Evolutionary conservation across 2,797 vertebrate genomes (phyloP), one percentile per base, ranked within the genome.

Genomic region (Tenualosa thibaudeaui): DNA sequence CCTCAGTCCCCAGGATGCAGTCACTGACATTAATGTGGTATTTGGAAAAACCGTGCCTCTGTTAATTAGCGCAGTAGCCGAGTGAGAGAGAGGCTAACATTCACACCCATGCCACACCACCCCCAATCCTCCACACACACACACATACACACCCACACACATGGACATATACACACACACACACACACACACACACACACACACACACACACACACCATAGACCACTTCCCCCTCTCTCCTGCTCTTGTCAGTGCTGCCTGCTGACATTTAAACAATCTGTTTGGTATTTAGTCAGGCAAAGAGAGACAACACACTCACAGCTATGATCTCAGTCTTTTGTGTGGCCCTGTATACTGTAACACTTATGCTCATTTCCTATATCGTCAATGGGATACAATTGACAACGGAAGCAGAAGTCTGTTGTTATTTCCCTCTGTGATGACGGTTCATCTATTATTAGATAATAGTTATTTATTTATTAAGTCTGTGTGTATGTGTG

Each of bases 11-110:
- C 85, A 0, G 13, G 22, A 91, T 85, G 75, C 85, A 91, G 85
- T 83, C 91, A 92, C 82, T 94, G 93, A 93, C 93, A 94, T 95
- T 93, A 92, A 90, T 93, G 90, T 94, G 92, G 91, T 93, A 93
- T 94, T 94, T 95, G 88, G 93, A 85, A 78, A 89, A 85, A 88
- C 84, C 83, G 86, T 84, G 82, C 86, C 87, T 90, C 82, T 51
- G 84, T 92, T 93, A 93, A 93, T 93, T 91, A 92, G 87, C 71
- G 43, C 86, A 90, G 89, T 90, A 82, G 82, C 91, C 92, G 87
- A 85, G 88, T 85, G 89, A 81, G 89, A 90, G 46, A 91, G 92
- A 91, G 87, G 90, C 84, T 89, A 88, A 90, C 81, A 89, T 89
- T 91, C 46, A 46, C 46, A 46, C 46, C 46, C 46, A 46, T 46